phyloP scores from a whole-genome alignment of 1,140 invertebrate genomes.

The Drosophila dunni region DNA sequence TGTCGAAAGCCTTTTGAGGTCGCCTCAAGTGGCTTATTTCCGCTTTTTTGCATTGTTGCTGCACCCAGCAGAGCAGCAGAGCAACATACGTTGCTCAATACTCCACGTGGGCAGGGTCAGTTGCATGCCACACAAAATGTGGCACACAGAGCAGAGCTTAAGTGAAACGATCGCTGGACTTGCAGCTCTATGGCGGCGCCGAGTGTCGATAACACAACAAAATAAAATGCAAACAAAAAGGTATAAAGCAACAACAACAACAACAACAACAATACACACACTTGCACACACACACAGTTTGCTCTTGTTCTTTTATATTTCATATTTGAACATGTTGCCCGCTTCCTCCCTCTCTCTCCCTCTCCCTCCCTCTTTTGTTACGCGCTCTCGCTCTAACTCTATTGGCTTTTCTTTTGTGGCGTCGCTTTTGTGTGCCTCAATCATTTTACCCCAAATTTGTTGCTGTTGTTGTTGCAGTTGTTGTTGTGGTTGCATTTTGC shows the following conservation, averaged over 20 bases:
- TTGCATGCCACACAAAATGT: slow-evolving; percentile 56
- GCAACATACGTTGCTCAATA: neutral
- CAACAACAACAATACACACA: neutral
- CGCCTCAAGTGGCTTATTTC: slow-evolving; percentile 80
- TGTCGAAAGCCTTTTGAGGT: slow-evolving; percentile 61
- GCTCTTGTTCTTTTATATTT: slow-evolving; percentile 58
- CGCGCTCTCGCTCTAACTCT: slow-evolving; percentile 45
- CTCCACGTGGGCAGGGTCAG: slow-evolving; percentile 47
- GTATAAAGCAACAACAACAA: slow-evolving; percentile 1
- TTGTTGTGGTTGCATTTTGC: slow-evolving; percentile 32
- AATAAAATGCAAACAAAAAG: slow-evolving; percentile 45
- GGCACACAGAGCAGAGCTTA: slow-evolving; percentile 58
- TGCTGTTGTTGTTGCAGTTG: slow-evolving; percentile 43
- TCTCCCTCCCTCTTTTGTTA: slow-evolving; percentile 24
- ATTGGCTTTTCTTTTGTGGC: slow-evolving; percentile 47
- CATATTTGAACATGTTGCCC: slow-evolving; percentile 66
- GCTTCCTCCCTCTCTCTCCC: neutral
- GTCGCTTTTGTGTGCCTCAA: slow-evolving; percentile 55
- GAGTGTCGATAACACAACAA: slow-evolving; percentile 70
- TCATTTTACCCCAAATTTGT: slow-evolving; percentile 76
- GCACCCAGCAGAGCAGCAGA: too few species aligned
- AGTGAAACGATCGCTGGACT: slow-evolving; percentile 61
- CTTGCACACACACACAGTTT: slow-evolving; percentile 42
- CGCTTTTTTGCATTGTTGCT: slow-evolving; percentile 68
- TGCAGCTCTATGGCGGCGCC: slow-evolving; percentile 49